phyloP scores from a whole-genome alignment of 2,113 vertebrate species.

The Bostrychus sinensis region DNA sequence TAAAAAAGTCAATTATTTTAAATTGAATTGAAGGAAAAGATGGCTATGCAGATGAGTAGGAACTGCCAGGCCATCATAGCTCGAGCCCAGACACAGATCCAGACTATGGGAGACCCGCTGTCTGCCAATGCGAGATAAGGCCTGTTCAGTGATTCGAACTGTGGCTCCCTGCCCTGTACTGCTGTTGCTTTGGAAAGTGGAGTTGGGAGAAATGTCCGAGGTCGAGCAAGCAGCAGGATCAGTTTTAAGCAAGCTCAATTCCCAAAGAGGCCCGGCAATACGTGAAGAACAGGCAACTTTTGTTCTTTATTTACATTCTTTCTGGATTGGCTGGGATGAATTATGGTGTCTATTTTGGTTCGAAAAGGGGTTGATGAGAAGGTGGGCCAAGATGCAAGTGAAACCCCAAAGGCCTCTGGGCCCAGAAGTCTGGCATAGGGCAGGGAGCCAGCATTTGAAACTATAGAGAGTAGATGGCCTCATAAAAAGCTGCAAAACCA shows the following conservation, averaged over 20 bases:
- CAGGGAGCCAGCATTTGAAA: conserved; percentile 1
- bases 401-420: conserved; percentile 64
- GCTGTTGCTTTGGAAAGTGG: conserved; percentile 56
- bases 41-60: conserved; percentile 57
- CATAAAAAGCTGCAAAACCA: too few relatives aligned
- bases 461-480: background rate
- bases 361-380: conserved; percentile 58
- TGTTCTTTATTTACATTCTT: conserved; percentile 79
- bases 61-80: conserved; percentile 42
- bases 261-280: conserved; percentile 62
- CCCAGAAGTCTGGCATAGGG: conserved; percentile 27
- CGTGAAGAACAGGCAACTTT: conserved; percentile 69
- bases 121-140: conserved; percentile 73
- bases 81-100: conserved; percentile 53
- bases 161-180: conserved; percentile 39
- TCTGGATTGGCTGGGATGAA: conserved; percentile 62
- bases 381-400: conserved; percentile 72
- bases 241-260: conserved; percentile 57
- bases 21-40: conserved; percentile 47
- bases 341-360: conserved; percentile 71
- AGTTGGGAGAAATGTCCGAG: conserved; percentile 47
- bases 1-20: conserved; percentile 77
- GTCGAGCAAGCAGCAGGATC: conserved; percentile 60
- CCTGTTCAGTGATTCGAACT: conserved; percentile 32
- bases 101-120: conserved; percentile 62